These are phyloP conservation scores for Hydrozoanthus gracilis DNA, from an alignment of 92 coral and sea anemone species.

Conservation along the genomic window DNA sequence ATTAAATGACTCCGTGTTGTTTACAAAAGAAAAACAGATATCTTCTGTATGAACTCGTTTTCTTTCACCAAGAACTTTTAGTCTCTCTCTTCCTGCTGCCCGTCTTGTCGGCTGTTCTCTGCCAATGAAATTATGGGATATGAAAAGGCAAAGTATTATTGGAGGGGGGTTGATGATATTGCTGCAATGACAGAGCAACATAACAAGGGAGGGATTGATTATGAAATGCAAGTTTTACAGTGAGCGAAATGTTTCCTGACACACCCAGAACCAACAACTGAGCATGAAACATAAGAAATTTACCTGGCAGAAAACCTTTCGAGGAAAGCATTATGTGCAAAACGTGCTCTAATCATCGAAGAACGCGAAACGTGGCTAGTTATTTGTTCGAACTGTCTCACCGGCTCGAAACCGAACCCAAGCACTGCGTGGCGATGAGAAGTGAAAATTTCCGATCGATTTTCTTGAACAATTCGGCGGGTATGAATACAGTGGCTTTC, in stretches of 20 bases:
- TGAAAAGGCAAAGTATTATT: slow-evolving; percentile 57
- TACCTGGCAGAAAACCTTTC: slow-evolving; percentile 15
- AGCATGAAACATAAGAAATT: slow-evolving; percentile 17
- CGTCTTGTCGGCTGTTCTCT: slow-evolving; percentile 22
- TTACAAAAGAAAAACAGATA: slow-evolving; percentile 4
- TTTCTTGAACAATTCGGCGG: slow-evolving; percentile 20
- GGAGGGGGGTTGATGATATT: slow-evolving; percentile 91
- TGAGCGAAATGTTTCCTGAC: slow-evolving; percentile 63
- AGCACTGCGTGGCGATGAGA: slow-evolving; percentile 36
- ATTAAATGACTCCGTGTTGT: neutral
- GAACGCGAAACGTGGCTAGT: slow-evolving; percentile 9
- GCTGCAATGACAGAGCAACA: slow-evolving; percentile 68
- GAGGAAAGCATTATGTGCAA: neutral
- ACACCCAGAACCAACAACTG: slow-evolving; percentile 45
- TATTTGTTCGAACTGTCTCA: slow-evolving; percentile 37
- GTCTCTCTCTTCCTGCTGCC: neutral
- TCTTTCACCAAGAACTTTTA: neutral
- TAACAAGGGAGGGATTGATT: slow-evolving; percentile 65
- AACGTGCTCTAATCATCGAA: slow-evolving; percentile 27
- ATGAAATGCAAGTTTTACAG: slow-evolving; percentile 71
- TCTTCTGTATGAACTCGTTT: neutral
- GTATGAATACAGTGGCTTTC: slow-evolving; percentile 39
- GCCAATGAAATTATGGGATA: slow-evolving; percentile 87
- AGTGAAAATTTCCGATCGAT: slow-evolving; percentile 26
- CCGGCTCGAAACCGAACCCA: slow-evolving; percentile 37